Conservation (phyloP, 1,140 invertebrate genomes). For the Pseudomyrmex concolor region DNA sequence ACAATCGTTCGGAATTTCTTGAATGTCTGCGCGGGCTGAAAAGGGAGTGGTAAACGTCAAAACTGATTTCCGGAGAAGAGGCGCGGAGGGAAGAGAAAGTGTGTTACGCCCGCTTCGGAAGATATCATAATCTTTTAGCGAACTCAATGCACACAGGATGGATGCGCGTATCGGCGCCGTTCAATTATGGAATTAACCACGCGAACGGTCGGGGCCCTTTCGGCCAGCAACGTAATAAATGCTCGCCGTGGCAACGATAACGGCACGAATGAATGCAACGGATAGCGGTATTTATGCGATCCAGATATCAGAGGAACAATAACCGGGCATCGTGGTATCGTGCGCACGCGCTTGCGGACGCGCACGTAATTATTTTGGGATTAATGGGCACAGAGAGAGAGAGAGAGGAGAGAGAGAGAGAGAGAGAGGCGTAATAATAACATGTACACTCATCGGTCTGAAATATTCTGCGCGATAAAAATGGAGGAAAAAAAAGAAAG, state of each 20-base stretch:
- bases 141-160: neutral
- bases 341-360: constrained; percentile 28
- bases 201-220: constrained; percentile 63
- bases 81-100: too few relatives aligned
- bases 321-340: constrained; percentile 66
- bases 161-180: constrained; percentile 53
- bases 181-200: constrained; percentile 75
- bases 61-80: neutral
- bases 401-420: too few relatives aligned
- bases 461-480: constrained; percentile 59
- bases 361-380: constrained; percentile 71
- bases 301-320: constrained; percentile 74
- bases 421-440: constrained; percentile 13
- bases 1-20: constrained; percentile 6
- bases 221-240: constrained; percentile 72
- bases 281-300: constrained; percentile 75
- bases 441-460: constrained; percentile 22
- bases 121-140: constrained; percentile 26
- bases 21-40: neutral
- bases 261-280: constrained; percentile 74
- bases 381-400: constrained; percentile 48
- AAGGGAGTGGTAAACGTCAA: neutral
- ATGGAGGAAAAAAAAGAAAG: neutral
- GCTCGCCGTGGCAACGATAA: constrained; percentile 69
- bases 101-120: neutral